Conservation (phyloP, 2,888 invertebrate species). For the Phorcus lineatus region DNA sequence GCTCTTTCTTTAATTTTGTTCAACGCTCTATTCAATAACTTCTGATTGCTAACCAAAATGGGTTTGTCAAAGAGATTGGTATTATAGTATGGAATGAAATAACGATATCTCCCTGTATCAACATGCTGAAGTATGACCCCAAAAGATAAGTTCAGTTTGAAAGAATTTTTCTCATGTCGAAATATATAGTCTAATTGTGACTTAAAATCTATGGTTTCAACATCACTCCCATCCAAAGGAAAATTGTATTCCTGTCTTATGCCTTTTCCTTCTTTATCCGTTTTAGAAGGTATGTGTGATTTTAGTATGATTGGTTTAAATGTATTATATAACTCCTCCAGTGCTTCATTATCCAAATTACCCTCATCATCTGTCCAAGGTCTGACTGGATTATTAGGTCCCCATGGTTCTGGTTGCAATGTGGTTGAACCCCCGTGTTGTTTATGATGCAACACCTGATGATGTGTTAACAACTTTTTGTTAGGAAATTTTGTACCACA, state of each 20-base stretch:
- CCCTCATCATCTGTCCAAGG: background rate
- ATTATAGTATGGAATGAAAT: background rate
- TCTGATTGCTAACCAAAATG: background rate
- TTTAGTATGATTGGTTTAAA: background rate
- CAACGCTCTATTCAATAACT: background rate
- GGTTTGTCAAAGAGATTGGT: background rate
- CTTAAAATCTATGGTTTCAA: background rate
- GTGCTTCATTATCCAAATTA: background rate
- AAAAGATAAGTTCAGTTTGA: background rate
- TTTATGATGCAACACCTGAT: background rate
- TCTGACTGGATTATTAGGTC: background rate
- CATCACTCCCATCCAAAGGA: background rate
- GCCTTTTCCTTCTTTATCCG: background rate
- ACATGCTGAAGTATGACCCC: background rate
- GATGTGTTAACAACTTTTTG: background rate
- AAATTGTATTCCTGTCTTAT: background rate
- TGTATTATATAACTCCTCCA: background rate
- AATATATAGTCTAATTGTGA: background rate
- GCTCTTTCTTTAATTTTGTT: background rate
- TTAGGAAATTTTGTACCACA: background rate
- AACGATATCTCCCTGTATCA: background rate
- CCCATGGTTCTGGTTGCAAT: background rate
- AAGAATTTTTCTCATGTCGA: background rate
- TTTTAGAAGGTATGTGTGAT: no score
- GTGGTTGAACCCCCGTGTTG: background rate